Evolutionary conservation across 2,797 vertebrate genomes (phyloP).

Genomic region (Rachycentron canadum): DNA sequence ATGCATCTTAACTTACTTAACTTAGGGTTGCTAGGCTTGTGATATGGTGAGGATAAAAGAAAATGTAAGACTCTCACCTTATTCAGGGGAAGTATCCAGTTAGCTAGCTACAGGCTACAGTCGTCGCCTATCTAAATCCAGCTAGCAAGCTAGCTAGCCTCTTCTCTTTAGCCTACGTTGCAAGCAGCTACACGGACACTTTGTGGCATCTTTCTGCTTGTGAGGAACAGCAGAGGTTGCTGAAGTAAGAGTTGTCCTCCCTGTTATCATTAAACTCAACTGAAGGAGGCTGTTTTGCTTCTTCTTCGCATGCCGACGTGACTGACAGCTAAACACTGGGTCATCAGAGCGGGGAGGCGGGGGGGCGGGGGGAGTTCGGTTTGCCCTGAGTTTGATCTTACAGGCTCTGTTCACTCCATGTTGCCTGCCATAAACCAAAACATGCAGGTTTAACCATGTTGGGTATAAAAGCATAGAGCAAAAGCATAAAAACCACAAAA

Average conservation of each 20-base stretch:
- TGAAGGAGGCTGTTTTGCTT: constrained; percentile 6
- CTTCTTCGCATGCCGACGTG: constrained; percentile 50
- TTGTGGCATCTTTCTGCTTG: constrained; percentile 20
- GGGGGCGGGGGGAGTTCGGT: not conserved
- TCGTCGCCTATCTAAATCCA: constrained; percentile 31
- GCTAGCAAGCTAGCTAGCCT: constrained; percentile 50
- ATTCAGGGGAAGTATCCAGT: constrained; percentile 9
- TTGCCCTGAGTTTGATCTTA: not conserved
- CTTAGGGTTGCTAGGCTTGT: too few species aligned
- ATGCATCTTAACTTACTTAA: accelerated
- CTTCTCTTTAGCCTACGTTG: constrained; percentile 22
- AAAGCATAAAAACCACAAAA: too few species aligned
- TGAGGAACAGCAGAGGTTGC: not conserved
- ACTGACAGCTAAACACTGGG: not conserved
- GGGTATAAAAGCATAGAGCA: too few species aligned
- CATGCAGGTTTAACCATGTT: too few species aligned
- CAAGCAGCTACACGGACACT: not conserved
- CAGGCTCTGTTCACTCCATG: constrained; percentile 13
- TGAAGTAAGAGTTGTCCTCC: not conserved
- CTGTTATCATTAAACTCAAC: not conserved
- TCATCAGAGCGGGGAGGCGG: constrained; percentile 57
- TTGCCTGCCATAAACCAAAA: not conserved
- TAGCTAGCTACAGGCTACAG: constrained; percentile 43
- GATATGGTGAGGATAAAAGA: not conserved
- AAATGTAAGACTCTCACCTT: constrained; percentile 48